A percentile compares a stretch with the other conserved stretches of the same genome.
Evolutionary conservation across 2,888 invertebrate species (phyloP).

Genomic region (Poecilobothrus nobilitatus): DNA sequence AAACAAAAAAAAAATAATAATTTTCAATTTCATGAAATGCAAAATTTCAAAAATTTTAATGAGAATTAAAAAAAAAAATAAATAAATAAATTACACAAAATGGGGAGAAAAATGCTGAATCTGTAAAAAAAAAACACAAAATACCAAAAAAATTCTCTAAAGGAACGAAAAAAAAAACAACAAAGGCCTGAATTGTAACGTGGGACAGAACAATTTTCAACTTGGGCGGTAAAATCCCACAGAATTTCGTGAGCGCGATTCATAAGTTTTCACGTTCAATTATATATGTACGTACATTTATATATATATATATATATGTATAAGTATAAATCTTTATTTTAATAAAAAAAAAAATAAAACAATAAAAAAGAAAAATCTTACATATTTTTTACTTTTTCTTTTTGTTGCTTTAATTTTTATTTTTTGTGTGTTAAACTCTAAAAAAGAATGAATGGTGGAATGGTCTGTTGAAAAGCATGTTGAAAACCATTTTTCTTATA

Average conservation of each 20-base stretch:
- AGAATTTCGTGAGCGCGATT: conserved; percentile 21
- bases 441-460: not conserved
- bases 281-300: not conserved
- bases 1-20: no score
- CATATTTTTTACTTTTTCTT: not conserved
- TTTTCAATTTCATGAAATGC: no score
- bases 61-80: no score
- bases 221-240: conserved; percentile 23
- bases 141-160: not conserved
- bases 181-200: not conserved
- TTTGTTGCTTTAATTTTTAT: not conserved
- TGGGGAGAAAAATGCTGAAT: not conserved
- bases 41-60: no score
- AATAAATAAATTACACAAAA: no score
- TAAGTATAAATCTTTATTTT: no score
- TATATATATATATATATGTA: no score
- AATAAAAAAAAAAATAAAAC: no score
- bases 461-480: not conserved
- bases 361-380: not conserved
- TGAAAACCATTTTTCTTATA: not conserved
- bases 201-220: conserved; percentile 22
- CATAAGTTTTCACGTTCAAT: conserved; percentile 1
- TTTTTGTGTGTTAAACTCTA: not conserved
- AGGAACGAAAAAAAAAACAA: not conserved
- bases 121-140: not conserved